Base-by-base conservation (phyloP, 2,113 vertebrate genomes). In the Hylia prasina region DNA sequence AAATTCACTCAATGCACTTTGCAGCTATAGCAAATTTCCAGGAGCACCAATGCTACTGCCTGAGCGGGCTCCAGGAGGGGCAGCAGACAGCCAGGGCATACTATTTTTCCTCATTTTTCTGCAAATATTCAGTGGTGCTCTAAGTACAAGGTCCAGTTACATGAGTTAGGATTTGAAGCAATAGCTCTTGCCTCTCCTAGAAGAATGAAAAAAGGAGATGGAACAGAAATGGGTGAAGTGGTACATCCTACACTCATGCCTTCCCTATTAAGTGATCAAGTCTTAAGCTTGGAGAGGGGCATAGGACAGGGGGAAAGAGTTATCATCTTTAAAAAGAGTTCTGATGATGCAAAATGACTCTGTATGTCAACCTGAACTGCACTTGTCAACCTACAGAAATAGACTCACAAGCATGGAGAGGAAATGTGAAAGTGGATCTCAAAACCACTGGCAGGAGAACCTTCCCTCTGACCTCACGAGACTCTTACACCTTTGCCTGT, bases 141-240 rank as follows among this genome's bases (percentile, higher is more conserved):
- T 42, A 86, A 90, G 39, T 51, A 19, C 39, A 87, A 81, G 20
- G 51, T 71, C 47, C 73, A 87, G 69, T 68, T 87, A 86, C 47
- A 53, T 2, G 23, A 80, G 35, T 42, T 39, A 37, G 1, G 5
- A 76, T 65, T 78, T 89, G 92, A 89, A 94, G 80, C 90, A 96
- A 78, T 71, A 88, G 82, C 71, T 93, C 86, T 75, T 89, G 56
- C 72, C 88, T 93, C 82, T 92, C 77, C 80, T 68, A 35, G 33
- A 81, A 69, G 80, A 83, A 96, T 84, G 72, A 69, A 51, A 80
- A 94, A 87, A 94, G 72, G 64, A 89, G 69, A 95, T 69, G 93
- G 86, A 96, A 97, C 94, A 95, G 76, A 94, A 92, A 96, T 48
- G 82, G 71, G 90, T 95, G 94, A 92, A 89, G 94, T 82, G 88